Evolutionary conservation across 1,140 invertebrate species (phyloP).

Genomic region (Macrotrachela quadricornifera): DNA sequence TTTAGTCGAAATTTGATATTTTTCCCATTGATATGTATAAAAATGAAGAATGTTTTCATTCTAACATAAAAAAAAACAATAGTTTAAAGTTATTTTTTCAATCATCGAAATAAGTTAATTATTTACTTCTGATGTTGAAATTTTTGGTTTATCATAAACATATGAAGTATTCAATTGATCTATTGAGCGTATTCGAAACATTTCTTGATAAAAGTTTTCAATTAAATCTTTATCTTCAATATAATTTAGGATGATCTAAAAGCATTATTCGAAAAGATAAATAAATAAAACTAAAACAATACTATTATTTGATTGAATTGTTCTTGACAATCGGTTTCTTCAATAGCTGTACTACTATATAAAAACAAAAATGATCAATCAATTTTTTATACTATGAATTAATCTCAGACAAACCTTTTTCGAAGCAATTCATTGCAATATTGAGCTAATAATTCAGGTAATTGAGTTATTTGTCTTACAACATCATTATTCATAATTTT

Average conservation of each 20-base stretch:
- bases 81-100: no score
- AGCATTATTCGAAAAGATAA: no score
- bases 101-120: no score
- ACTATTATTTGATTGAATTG: constrained; percentile 82
- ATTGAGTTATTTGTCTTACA: constrained; percentile 75
- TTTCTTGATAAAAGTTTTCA: constrained; percentile 97
- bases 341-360: constrained; percentile 40
- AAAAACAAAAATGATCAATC: no score
- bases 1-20: no score
- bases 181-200: constrained; percentile 86
- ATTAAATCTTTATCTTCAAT: constrained; percentile 99
- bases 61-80: no score
- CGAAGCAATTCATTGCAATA: constrained; percentile 91
- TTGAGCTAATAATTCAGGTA: constrained; percentile 80
- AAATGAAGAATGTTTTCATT: no score
- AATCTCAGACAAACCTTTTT: constrained; percentile 43
- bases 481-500: constrained; percentile 90
- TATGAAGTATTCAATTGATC: constrained; percentile 93
- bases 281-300: no score
- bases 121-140: constrained; percentile 72
- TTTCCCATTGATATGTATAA: no score
- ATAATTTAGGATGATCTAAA: constrained; percentile 86
- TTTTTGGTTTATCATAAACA: constrained; percentile 96
- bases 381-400: background rate
- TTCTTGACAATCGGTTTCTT: constrained; percentile 91